A percentile compares a stretch with the other conserved stretches of the same genome.
Conservation (phyloP, 2,113 vertebrate species). For the Plecotus auritus region DNA sequence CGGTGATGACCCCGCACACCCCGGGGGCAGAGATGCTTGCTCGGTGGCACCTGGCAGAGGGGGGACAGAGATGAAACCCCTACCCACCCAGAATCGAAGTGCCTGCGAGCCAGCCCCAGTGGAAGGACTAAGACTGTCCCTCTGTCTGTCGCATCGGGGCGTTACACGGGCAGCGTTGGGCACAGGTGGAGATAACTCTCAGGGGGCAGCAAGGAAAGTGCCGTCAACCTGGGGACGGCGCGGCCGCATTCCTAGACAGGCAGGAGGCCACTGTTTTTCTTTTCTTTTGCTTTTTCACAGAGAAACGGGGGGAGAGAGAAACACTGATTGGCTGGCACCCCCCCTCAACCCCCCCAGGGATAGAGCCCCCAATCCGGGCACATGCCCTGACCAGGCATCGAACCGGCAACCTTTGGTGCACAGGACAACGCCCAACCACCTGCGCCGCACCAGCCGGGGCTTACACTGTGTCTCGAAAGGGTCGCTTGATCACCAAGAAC, state of each 20-base stretch:
- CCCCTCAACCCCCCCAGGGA: too few species aligned
- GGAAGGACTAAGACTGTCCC: slow-evolving; percentile 8
- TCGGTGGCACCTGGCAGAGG: neutral
- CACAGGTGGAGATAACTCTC: neutral
- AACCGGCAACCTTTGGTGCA: too few species aligned
- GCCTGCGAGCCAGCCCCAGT: neutral
- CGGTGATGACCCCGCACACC: neutral
- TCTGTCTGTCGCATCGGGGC: neutral
- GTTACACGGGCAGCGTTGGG: slow-evolving; percentile 9
- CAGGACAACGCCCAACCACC: too few species aligned
- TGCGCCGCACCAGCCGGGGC: too few species aligned
- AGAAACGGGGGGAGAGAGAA: too few species aligned
- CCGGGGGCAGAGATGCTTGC: neutral
- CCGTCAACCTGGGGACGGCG: neutral
- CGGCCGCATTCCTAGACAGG: neutral
- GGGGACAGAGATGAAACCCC: neutral
- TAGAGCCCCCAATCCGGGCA: too few species aligned
- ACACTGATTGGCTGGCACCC: too few species aligned
- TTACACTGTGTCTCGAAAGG: neutral
- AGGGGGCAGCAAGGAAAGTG: neutral
- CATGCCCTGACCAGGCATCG: too few species aligned
- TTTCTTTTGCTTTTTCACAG: too few species aligned
- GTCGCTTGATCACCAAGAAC: neutral
- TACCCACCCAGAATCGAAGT: neutral
- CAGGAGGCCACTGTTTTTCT: neutral